Percentiles rank a stretch among this genome's conserved stretches.
phyloP scores from a whole-genome alignment of 2,797 vertebrate species.

The Clarias pachynema region DNA sequence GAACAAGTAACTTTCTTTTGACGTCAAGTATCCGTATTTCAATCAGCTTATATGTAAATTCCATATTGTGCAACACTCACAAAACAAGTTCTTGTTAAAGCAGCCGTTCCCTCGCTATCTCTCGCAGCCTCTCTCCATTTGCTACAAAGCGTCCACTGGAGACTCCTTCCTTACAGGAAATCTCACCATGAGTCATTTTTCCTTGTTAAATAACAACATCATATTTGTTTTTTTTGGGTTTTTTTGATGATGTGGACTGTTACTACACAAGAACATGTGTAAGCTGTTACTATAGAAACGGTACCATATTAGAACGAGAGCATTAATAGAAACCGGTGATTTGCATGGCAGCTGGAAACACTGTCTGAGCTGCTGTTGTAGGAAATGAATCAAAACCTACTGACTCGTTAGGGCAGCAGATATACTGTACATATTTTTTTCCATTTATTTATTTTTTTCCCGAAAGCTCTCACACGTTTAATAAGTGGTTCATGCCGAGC shows the following conservation, averaged over 20 bases:
- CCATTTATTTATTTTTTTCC: background rate
- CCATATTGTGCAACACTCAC: background rate
- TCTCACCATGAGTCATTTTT: background rate
- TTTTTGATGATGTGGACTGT: background rate
- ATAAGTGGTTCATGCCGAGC: constrained; percentile 7
- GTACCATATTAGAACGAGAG: background rate
- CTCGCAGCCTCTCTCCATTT: background rate
- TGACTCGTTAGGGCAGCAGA: constrained; percentile 1
- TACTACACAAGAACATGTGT: background rate
- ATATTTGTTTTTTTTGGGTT: background rate
- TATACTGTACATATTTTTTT: too few relatives aligned
- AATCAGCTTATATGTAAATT: background rate
- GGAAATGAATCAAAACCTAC: background rate
- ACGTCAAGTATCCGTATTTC: background rate
- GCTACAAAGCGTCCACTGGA: background rate
- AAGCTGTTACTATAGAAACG: background rate
- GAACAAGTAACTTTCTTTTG: too few relatives aligned
- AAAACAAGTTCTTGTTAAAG: background rate
- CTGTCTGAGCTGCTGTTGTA: background rate
- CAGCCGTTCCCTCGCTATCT: background rate
- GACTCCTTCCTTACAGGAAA: background rate
- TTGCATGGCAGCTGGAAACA: background rate
- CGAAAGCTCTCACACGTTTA: constrained; percentile 25
- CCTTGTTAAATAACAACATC: background rate
- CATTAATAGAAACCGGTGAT: background rate